phyloP scores from a whole-genome alignment of 1,140 invertebrate genomes.

The Drosophila paulistorum region DNA sequence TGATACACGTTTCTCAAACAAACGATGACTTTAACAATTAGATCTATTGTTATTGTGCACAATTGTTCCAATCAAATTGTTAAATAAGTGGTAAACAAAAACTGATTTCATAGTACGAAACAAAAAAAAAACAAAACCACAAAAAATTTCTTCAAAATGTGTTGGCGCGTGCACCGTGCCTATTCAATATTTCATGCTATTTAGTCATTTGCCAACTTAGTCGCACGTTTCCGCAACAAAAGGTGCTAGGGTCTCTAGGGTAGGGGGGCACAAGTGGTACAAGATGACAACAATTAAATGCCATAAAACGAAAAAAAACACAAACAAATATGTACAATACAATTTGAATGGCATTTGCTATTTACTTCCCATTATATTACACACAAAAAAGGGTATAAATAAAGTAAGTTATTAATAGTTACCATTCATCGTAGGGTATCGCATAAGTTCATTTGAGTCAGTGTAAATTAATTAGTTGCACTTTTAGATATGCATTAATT shows the following conservation, averaged over 20 bases:
- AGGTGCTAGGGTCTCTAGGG: background rate
- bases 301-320: background rate
- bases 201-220: constrained; percentile 14
- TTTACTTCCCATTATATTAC: background rate
- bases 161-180: constrained; percentile 12
- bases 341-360: background rate
- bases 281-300: background rate
- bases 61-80: constrained; percentile 4
- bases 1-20: background rate
- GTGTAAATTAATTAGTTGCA: background rate
- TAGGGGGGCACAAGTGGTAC: background rate
- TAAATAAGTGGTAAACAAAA: constrained; percentile 7
- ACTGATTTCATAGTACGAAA: background rate
- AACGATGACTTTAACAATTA: background rate
- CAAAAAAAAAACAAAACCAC: background rate
- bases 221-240: constrained; percentile 11
- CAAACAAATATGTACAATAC: background rate
- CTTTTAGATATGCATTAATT: no score
- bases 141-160: constrained; percentile 8
- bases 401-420: background rate
- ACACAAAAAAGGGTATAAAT: background rate
- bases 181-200: constrained; percentile 10
- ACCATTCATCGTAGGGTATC: background rate
- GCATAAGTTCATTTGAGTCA: background rate
- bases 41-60: background rate